Base-by-base conservation (phyloP, 2,888 invertebrate species). In the Amphipyra tragopoginis region DNA sequence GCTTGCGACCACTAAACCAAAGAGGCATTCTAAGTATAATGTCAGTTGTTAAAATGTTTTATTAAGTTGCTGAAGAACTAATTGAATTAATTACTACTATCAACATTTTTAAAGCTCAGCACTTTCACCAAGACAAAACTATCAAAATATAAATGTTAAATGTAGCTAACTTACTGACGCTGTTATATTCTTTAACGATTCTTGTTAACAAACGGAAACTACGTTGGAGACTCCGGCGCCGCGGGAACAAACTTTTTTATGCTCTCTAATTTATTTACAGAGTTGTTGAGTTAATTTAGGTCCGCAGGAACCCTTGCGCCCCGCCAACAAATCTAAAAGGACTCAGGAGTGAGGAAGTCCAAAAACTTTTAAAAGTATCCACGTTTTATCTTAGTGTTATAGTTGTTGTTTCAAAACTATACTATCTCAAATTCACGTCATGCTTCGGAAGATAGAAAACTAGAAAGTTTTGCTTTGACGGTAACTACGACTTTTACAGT, bases 261-360 rank as follows among this genome's bases (percentile, higher is more conserved):
- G 51, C 50, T 60, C 61, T 61, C 69, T 82, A 75, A 85, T 82
- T 80, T 82, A 81, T 84, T 82, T 81, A 74, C 66, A 38, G 72
- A 84, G 80, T 82, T 83, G 79, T 80, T 79, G 76, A 84, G 81
- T 77, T 81, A 79, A 85, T 84, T 82, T 77, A 72, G 61, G 56
- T 64, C 42, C 43, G 51, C 42, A 52, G 42, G 47, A 61, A 50
- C 63, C 71, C 64, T 61, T 59, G 56, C 59, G 79, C 36, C 49
- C 9, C 47, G 45, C 48, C 60, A 40, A 65, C 60, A 60, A 65
- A 75, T 78, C 61, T 62, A 62, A 68, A 62, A 64, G 53, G 59
- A 72, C 58, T 40, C 52, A n/a, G 13, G 39, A 57, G 50, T 47
- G 43, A 48, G 38, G n/a, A 63, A 70, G 50, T 65, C 50, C 56